phyloP scores from a whole-genome alignment of 2,797 vertebrate species.

The Chiloscyllium punctatum region DNA sequence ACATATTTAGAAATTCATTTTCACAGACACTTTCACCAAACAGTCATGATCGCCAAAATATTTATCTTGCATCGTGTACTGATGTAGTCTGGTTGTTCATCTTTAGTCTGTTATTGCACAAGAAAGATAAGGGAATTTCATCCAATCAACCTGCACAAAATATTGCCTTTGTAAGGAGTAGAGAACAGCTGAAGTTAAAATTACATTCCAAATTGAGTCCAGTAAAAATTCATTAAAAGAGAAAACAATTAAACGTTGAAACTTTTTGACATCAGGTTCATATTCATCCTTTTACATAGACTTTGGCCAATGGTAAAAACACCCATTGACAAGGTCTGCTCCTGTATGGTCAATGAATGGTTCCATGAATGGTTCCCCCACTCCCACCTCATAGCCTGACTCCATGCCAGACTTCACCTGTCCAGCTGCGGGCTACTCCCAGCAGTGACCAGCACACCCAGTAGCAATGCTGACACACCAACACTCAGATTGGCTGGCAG shows the following conservation, averaged over 20 bases:
- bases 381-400: too few species aligned
- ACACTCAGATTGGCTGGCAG: too few species aligned
- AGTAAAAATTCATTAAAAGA: neutral
- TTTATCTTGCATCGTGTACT: neutral
- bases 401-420: too few species aligned
- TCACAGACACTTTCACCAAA: neutral
- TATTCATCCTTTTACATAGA: neutral
- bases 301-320: neutral
- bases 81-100: neutral
- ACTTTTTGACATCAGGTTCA: neutral
- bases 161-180: neutral
- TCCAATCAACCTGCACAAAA: neutral
- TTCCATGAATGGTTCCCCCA: too few species aligned
- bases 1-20: slow-evolving; percentile 8
- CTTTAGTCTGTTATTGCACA: neutral
- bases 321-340: too few species aligned
- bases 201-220: neutral
- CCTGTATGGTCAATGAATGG: too few species aligned
- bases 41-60: neutral
- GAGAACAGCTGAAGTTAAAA: neutral
- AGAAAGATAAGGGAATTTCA: neutral
- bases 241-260: neutral
- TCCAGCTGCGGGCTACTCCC: too few species aligned
- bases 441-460: too few species aligned
- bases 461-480: too few species aligned